Base-by-base conservation (phyloP, 2,888 invertebrate species). In the Daptonema setosum region DNA sequence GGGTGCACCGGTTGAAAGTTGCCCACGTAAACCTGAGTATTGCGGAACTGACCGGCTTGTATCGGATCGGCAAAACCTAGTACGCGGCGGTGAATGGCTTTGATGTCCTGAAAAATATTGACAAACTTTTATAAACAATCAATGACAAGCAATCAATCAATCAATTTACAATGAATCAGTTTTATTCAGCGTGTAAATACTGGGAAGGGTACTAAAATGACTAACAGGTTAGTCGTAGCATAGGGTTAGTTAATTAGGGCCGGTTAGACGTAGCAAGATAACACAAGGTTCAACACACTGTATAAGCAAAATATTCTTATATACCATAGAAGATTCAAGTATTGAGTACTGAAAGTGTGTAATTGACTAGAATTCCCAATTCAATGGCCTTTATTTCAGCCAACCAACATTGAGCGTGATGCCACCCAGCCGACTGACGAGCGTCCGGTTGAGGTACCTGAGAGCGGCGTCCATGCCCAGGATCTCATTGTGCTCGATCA, bases 401-500 rank as follows among this genome's bases (percentile, higher is more conserved):
- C n/a, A n/a, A n/a, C 50, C 20, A 8, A 61, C 60, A 30, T 64
- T 54, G 17, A 64, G n/a, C 22, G 58, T 60, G 22, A 64, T 59
- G 20, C 61, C 59, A 54, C 86, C 81, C 61, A 86, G 78, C 66
- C 83, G 80, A 41, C 71, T 68, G 1, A 76, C 65, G 25, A 77
- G 67, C 58, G 83, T 83, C n/a, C 70, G 73, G 65, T 79, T 79
- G 53, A 95, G 83, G 70, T 83, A 95, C 68, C 87, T 85, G 79
- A 95, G 82, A 0, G 95, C 95, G 26, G 87, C 80, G 73, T 95
- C 91, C 69, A 95, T 76, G 52, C 76, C 76, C 50, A 93, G 74
- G 65, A 95, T 87, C 76, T 95, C 95, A 76, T 93, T 93, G 70
- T 95, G 95, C 68, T 95, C 95, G 64, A 86, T 80, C 54, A 95